These are phyloP conservation scores for Salvator merianae DNA, from an alignment of 2,113 vertebrate genomes.

Conservation along the genomic window DNA sequence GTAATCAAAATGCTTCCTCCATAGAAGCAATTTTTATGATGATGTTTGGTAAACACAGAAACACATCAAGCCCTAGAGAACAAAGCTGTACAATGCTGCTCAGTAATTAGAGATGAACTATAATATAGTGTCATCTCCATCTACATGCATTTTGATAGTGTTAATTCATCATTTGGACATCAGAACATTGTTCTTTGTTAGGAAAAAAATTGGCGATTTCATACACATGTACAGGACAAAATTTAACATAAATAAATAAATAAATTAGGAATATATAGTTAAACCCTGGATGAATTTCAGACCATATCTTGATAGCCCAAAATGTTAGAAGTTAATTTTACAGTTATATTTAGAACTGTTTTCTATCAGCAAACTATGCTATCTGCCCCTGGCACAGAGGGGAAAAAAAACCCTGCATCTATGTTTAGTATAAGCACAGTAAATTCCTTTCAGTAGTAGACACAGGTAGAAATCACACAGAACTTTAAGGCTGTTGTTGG, in stretches of 20 bases:
- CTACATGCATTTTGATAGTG: conserved; percentile 10
- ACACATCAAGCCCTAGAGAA: conserved; percentile 23
- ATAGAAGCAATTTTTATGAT: neutral
- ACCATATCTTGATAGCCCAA: neutral
- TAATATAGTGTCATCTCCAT: conserved; percentile 13
- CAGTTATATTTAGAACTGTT: neutral
- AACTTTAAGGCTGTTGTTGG: no score
- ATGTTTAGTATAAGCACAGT: no score
- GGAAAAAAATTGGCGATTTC: neutral
- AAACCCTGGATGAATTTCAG: neutral
- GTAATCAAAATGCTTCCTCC: neutral
- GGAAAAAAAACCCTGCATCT: no score
- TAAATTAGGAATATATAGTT: neutral
- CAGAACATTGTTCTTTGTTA: neutral
- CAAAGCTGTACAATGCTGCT: conserved; percentile 20
- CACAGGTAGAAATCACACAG: no score
- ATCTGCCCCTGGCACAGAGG: no score
- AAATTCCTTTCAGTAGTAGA: no score
- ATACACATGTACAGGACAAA: neutral
- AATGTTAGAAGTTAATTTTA: neutral
- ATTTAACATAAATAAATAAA: no score
- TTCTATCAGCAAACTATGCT: neutral
- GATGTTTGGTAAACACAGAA: conserved; percentile 1
- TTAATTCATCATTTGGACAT: conserved; percentile 18
- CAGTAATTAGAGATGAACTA: conserved; percentile 27